A percentile compares a stretch with the other conserved stretches of the same genome.
Evolutionary conservation across 2,113 vertebrate species (phyloP).

Genomic region (Hippocampus zosterae): DNA sequence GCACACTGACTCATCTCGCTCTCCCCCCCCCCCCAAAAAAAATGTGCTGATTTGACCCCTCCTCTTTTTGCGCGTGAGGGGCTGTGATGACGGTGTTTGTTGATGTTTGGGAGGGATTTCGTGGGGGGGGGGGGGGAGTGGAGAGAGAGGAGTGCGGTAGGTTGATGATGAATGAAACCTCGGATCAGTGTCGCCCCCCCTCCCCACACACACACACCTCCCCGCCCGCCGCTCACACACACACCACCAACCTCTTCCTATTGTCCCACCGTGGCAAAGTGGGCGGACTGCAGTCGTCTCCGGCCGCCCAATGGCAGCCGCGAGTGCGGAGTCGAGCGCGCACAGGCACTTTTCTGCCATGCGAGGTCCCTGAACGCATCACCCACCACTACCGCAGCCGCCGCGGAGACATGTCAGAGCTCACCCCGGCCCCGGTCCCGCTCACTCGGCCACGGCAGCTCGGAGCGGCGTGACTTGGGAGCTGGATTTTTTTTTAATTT

Average conservation of each 20-base stretch:
- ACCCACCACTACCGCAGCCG: slow-evolving; percentile 61
- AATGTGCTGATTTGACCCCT: slow-evolving; percentile 11
- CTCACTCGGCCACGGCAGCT: slow-evolving; percentile 73
- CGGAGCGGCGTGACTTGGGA: slow-evolving; percentile 67
- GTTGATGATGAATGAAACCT: slow-evolving; percentile 63
- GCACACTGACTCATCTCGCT: slow-evolving; percentile 12
- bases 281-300: slow-evolving; percentile 81
- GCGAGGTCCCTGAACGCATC: slow-evolving; percentile 82
- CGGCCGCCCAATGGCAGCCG: slow-evolving; percentile 84
- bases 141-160: not conserved
- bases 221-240: no score
- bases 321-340: slow-evolving; percentile 76
- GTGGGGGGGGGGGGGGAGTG: not conserved
- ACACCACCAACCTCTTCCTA: slow-evolving; percentile 35
- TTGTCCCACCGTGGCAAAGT: slow-evolving; percentile 77
- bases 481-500: slow-evolving; percentile 20
- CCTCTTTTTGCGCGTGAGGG: slow-evolving; percentile 21
- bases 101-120: slow-evolving; percentile 48
- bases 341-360: slow-evolving; percentile 82
- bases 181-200: slow-evolving; percentile 29
- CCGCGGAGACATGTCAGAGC: slow-evolving; percentile 83
- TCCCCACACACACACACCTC: not conserved
- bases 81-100: slow-evolving; percentile 47
- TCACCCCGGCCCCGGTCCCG: slow-evolving; percentile 73
- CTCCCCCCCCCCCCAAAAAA: no score